Evolutionary conservation across 64 coral and sea anemone genomes (phyloP).

Genomic region (Exaiptasia diaphana): DNA sequence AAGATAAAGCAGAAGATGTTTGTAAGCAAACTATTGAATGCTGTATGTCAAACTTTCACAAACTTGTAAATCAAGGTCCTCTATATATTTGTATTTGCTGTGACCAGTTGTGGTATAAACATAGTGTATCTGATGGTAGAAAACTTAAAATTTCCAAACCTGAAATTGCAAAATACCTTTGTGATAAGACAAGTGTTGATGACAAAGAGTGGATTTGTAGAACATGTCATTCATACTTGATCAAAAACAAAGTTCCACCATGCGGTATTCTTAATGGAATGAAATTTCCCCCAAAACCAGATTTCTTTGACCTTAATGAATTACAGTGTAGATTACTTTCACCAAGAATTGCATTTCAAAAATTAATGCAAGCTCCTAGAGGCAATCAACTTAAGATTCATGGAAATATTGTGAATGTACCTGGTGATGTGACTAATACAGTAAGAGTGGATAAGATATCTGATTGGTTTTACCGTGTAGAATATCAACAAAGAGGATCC

Average conservation of each 20-base stretch:
- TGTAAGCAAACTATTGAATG: no score
- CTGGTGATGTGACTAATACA: conserved; percentile 55
- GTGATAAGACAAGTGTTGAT: conserved; percentile 26
- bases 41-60: conserved; percentile 16
- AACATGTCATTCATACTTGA: conserved; percentile 22
- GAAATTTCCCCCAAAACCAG: conserved; percentile 2
- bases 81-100: conserved; percentile 19
- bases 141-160: conserved; percentile 1
- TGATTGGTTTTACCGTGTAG: no score
- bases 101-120: conserved; percentile 26
- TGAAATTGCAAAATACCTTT: conserved; percentile 3
- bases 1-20: no score
- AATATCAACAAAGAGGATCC: no score
- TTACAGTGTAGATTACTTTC: conserved; percentile 46
- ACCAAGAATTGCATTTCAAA: conserved; percentile 39
- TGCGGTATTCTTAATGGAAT: conserved; percentile 16
- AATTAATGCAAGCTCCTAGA: conserved; percentile 42
- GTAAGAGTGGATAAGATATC: no score
- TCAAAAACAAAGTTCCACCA: conserved; percentile 20
- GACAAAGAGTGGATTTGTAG: conserved; percentile 30
- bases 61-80: not conserved
- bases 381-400: conserved; percentile 20
- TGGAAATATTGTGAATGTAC: conserved; percentile 46
- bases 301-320: conserved; percentile 58
- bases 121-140: not conserved